Conservation (phyloP, 2,888 invertebrate genomes). For the Sycophila texana region DNA sequence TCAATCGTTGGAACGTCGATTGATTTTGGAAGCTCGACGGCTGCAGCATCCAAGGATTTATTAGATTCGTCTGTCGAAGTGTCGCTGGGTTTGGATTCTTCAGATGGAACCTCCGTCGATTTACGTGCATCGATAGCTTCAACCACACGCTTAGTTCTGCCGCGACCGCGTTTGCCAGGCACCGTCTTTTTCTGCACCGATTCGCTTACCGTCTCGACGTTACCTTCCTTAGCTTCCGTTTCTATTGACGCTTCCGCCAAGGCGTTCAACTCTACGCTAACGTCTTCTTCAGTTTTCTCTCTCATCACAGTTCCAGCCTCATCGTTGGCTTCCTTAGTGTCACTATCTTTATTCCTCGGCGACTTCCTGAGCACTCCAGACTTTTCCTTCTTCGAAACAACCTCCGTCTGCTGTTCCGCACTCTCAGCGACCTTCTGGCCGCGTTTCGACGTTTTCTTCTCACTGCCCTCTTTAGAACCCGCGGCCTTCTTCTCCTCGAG, state of each 20-base stretch:
- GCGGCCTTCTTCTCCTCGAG: not conserved
- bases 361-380: slow-evolving; percentile 63
- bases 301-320: slow-evolving; percentile 24
- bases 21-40: no score
- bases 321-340: slow-evolving; percentile 28
- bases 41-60: no score
- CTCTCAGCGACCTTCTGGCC: slow-evolving; percentile 5
- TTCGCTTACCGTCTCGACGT: not conserved
- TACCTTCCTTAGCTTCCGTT: not conserved
- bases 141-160: slow-evolving; percentile 56
- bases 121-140: not conserved
- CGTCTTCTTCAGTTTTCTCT: slow-evolving; percentile 17
- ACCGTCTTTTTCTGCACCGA: slow-evolving; percentile 33
- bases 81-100: no score
- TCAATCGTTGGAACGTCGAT: no score
- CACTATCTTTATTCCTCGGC: slow-evolving; percentile 59
- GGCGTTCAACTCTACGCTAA: not conserved
- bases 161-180: slow-evolving; percentile 60
- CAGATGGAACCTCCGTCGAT: no score
- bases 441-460: slow-evolving; percentile 40
- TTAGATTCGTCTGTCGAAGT: no score
- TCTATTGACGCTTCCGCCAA: not conserved
- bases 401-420: slow-evolving; percentile 15
- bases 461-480: not conserved
- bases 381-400: slow-evolving; percentile 52